Evolutionary conservation across 1,140 invertebrate genomes (phyloP), one percentile per base, ranked within the genome.

Genomic region (Hyphantria cunea): DNA sequence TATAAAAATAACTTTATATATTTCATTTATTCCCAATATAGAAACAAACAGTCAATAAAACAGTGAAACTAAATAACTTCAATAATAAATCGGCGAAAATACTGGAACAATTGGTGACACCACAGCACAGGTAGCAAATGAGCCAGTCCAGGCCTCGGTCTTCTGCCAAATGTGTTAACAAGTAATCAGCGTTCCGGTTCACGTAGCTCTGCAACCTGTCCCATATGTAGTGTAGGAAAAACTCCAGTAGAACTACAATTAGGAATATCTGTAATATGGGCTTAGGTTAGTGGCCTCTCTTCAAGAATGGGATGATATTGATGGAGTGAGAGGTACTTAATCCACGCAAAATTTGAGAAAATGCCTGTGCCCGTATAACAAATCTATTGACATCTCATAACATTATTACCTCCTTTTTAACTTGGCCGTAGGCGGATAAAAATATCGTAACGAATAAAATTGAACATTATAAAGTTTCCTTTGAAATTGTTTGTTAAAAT

Each of bases 61-160:
- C 17, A 32, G 51, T 41, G 47, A 80, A 82, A 66, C 77, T 78
- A 6, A 61, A 31, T 0, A 73, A 15, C 34, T 75, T 78, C 1
- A 82, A 66, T 56, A 74, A 31, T 39, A 80, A 44, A 49, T 32
- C 54, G 11, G 70, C 68, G 73, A 80, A 80, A n/a, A 64, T 45
- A 2, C 32, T 55, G 0, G 68, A 54, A 42, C 70, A 76, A 63
- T 72, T 64, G 7, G 25, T 56, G 37, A 69, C 64, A 6, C 68
- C 70, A 17, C 77, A 78, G 32, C 80, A 80, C n/a, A 80, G 11
- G 11, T 74, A 66, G 47, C 80, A 82, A 5, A 80, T 50, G 0
- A 80, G 37, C 75, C 73, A 75, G 11, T 76, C 72, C 9, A 73
- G 58, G 0, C 55, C 60, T 0, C 61, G 31, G 12, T 75, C 31